Evolutionary conservation across 2,888 invertebrate genomes (phyloP).

Genomic region (Polietes domitor): DNA sequence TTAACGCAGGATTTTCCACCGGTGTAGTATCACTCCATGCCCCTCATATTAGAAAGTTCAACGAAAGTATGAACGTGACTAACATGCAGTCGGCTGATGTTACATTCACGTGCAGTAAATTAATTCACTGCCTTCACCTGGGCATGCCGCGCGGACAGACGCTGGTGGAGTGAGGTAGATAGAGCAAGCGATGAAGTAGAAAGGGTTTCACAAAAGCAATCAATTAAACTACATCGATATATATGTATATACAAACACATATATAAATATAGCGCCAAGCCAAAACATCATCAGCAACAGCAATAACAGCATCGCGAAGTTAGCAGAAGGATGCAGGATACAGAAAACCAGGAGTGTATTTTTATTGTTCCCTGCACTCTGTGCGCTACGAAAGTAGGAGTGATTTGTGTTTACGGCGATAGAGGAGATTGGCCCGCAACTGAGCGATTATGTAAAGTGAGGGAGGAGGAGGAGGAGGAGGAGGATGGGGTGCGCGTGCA

Average conservation of each 20-base stretch:
- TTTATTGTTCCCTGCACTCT: constrained; percentile 2
- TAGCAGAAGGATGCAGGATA: constrained; percentile 14
- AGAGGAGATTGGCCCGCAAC: neutral
- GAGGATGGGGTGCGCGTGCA: neutral
- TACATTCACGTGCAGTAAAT: constrained; percentile 51
- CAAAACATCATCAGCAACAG: constrained; percentile 31
- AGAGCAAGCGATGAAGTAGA: constrained; percentile 18
- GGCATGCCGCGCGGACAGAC: neutral
- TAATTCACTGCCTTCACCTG: constrained; percentile 47
- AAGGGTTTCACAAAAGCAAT: constrained; percentile 69
- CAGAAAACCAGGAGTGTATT: neutral
- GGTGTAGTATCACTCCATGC: too few species aligned
- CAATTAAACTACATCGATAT: constrained; percentile 68
- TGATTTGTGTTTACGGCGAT: constrained; percentile 9
- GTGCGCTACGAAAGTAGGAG: neutral
- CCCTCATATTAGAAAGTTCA: neutral
- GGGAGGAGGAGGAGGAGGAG: neutral
- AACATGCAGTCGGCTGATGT: constrained; percentile 32
- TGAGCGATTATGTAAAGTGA: neutral
- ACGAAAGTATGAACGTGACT: neutral
- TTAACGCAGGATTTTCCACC: too few species aligned
- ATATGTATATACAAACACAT: too few species aligned
- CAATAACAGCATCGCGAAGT: constrained; percentile 20
- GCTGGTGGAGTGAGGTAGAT: neutral
- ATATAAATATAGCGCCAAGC: neutral